These are phyloP conservation scores for Strix uralensis DNA, from an alignment of 2,113 vertebrate species.

Conservation along the genomic window DNA sequence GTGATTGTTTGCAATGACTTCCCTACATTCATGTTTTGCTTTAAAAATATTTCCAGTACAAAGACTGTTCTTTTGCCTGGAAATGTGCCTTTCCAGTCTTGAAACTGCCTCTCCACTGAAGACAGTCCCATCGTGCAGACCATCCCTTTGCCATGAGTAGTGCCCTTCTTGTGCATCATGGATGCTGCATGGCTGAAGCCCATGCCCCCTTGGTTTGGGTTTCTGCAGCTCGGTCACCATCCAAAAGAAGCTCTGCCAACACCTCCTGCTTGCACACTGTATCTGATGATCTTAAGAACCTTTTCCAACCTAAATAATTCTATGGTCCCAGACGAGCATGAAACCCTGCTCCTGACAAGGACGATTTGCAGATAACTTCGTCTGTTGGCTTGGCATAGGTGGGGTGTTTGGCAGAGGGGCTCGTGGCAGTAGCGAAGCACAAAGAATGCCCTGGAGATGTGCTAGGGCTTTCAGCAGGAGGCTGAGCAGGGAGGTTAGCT, in stretches of 20 bases:
- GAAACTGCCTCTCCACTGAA: not conserved
- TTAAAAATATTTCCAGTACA: not conserved
- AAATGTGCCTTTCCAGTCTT: not conserved
- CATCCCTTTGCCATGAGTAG: not conserved
- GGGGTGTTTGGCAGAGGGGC: not conserved
- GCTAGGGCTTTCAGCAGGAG: not conserved
- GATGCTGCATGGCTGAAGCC: not conserved
- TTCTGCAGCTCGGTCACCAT: not conserved
- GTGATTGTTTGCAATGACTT: not conserved
- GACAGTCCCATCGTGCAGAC: not conserved
- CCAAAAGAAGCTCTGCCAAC: not conserved
- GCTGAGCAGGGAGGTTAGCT: not conserved
- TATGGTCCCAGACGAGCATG: not conserved
- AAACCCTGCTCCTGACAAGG: not conserved
- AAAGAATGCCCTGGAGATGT: rapidly evolving
- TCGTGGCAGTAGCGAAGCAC: rapidly evolving
- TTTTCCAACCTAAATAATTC: not conserved
- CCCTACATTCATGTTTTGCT: not conserved
- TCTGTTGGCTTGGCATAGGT: rapidly evolving
- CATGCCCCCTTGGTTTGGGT: not conserved
- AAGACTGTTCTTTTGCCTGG: not conserved
- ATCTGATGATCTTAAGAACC: not conserved
- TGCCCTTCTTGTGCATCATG: not conserved
- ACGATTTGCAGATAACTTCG: not conserved
- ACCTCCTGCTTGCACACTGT: not conserved